Conservation (phyloP, 2,888 invertebrate species). For the Monochamus alternatus region DNA sequence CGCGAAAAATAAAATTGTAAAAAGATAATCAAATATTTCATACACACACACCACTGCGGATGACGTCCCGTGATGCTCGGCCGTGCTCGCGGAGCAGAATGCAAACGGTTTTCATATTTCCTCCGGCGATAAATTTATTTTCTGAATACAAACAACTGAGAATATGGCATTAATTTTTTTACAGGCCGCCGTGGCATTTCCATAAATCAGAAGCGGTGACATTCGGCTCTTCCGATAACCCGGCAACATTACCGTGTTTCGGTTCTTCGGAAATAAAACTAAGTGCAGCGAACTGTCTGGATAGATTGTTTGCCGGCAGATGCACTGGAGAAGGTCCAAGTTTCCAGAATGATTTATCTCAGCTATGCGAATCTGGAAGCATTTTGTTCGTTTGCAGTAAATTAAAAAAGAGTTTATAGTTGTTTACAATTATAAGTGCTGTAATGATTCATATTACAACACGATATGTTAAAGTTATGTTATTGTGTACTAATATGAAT, state of each 20-base stretch:
- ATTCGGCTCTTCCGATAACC: constrained; percentile 54
- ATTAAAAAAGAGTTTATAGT: too few species aligned
- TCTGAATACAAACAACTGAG: constrained; percentile 60
- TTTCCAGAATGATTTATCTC: background rate
- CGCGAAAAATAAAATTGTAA: constrained; percentile 42
- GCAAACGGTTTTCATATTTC: constrained; percentile 57
- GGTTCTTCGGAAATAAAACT: constrained; percentile 49
- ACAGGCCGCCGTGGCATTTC: constrained; percentile 52
- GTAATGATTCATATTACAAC: too few species aligned
- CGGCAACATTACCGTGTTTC: constrained; percentile 46
- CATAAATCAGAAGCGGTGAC: constrained; percentile 58
- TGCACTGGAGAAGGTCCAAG: constrained; percentile 5
- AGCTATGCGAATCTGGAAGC: background rate
- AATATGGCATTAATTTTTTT: constrained; percentile 61
- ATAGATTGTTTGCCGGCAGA: background rate
- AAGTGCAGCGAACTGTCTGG: constrained; percentile 23
- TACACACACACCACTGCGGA: constrained; percentile 53
- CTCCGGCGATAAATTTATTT: constrained; percentile 58
- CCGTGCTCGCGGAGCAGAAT: constrained; percentile 55
- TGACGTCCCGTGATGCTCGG: constrained; percentile 52
- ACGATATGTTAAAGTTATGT: too few species aligned
- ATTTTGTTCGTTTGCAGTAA: too few species aligned
- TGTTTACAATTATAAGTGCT: too few species aligned
- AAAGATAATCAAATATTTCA: constrained; percentile 53
- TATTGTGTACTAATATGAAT: too few species aligned